Percentiles rank a stretch among this genome's conserved stretches.
Conservation (phyloP, 2,113 vertebrate species). For the Stomatorhinus ivindoensis region DNA sequence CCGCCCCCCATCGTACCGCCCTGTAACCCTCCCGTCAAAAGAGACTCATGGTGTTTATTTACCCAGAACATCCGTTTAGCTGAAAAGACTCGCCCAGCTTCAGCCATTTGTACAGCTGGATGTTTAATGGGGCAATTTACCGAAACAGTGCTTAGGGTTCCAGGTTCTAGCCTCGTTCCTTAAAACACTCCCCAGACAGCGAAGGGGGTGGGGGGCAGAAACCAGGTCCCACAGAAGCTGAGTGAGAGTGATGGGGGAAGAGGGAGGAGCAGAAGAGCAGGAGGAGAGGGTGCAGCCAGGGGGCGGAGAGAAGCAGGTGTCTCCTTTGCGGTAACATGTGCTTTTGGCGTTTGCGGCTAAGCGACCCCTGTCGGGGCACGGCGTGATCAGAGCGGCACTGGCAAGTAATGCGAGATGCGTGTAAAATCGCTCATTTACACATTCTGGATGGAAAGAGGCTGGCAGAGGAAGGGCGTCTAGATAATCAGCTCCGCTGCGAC, state of each 20-base stretch:
- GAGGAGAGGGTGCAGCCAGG: not conserved
- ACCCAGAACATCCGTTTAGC: not conserved
- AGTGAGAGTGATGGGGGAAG: not conserved
- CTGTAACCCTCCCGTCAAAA: not conserved
- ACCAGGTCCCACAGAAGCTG: not conserved
- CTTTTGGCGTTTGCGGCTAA: not conserved
- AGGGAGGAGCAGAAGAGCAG: not conserved
- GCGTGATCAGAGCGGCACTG: not conserved
- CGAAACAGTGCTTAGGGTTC: not conserved
- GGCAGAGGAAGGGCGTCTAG: not conserved
- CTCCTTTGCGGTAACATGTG: not conserved
- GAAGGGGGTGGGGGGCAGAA: not conserved
- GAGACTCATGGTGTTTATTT: constrained; percentile 5
- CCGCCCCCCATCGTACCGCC: not conserved
- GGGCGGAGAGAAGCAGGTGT: not conserved
- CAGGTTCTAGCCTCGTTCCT: not conserved
- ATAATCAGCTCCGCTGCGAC: not conserved
- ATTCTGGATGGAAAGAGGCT: not conserved
- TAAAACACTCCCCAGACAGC: not conserved
- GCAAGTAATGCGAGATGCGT: not conserved
- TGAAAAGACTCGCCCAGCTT: not conserved
- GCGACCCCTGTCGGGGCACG: not conserved
- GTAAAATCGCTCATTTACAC: not conserved
- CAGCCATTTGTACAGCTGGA: constrained; percentile 11
- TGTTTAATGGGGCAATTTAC: constrained; percentile 3